A percentile compares a stretch with the other conserved stretches of the same genome.
phyloP scores from a whole-genome alignment of 2,888 invertebrate species.

The Euproctis similis region DNA sequence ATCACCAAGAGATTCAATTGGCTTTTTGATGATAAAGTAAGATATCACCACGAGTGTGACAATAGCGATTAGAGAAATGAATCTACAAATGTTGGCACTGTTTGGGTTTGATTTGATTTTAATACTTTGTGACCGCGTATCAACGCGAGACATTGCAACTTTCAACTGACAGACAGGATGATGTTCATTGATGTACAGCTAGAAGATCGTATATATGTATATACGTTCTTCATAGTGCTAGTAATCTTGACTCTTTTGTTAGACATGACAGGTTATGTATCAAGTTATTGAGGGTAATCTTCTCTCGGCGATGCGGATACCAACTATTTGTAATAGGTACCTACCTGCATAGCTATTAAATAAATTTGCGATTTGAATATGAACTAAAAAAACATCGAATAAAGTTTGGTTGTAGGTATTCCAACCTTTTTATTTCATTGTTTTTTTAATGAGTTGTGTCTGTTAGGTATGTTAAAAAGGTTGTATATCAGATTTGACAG shows the following conservation, averaged over 20 bases:
- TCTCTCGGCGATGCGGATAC: no score
- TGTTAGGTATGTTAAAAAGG: no score
- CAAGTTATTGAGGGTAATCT: no score
- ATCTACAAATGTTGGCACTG: slow-evolving; percentile 44
- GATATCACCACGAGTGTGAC: slow-evolving; percentile 29
- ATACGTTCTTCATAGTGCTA: slow-evolving; percentile 37
- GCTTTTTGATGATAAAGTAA: slow-evolving; percentile 40
- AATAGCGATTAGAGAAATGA: slow-evolving; percentile 33
- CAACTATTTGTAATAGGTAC: no score
- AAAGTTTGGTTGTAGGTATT: no score
- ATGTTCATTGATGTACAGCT: slow-evolving; percentile 26
- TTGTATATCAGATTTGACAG: no score
- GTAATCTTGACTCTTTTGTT: slow-evolving; percentile 56
- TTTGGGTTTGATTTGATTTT: slow-evolving; percentile 42
- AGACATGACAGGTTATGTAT: no score
- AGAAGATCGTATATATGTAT: slow-evolving; percentile 9
- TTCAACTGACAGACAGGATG: slow-evolving; percentile 51
- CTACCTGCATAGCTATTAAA: no score
- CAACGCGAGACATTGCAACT: slow-evolving; percentile 61
- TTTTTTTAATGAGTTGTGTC: no score
- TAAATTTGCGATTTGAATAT: no score
- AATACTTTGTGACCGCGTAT: slow-evolving; percentile 44
- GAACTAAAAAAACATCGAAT: no score
- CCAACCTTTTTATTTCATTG: no score
- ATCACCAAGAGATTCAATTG: slow-evolving; percentile 43